phyloP scores from a whole-genome alignment of 2,113 vertebrate species.

The Callipepla californica region DNA sequence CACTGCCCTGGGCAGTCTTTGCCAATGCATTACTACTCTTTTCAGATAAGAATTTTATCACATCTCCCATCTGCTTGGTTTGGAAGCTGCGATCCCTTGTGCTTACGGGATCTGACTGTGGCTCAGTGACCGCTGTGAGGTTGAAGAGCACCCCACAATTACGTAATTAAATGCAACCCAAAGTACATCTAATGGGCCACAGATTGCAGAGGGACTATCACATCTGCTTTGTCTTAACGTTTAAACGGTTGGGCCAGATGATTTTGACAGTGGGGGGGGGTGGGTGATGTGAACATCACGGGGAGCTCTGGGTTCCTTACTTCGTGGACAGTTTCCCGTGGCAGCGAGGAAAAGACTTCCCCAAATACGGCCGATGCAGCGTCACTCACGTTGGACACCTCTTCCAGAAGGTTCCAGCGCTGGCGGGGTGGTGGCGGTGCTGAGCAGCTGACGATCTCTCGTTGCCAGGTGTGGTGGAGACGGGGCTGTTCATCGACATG shows the following conservation, averaged over 20 bases:
- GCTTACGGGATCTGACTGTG: neutral
- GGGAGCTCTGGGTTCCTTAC: neutral
- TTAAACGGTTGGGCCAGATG: neutral
- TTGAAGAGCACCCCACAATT: neutral
- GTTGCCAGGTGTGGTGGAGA: slow-evolving; percentile 93
- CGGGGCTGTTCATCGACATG: slow-evolving; percentile 95
- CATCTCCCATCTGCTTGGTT: neutral
- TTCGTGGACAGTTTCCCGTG: neutral
- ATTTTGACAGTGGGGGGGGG: neutral
- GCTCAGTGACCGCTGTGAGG: neutral
- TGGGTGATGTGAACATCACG: accelerated
- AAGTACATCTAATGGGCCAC: neutral
- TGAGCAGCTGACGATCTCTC: neutral
- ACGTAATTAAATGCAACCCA: neutral
- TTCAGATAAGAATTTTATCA: no score
- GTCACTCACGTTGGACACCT: neutral
- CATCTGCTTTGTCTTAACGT: neutral
- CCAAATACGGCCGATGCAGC: accelerated
- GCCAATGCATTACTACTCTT: no score
- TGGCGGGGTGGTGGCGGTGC: no score
- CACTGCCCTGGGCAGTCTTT: no score
- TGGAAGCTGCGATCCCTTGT: neutral
- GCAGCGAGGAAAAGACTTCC: neutral
- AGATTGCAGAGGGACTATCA: neutral
- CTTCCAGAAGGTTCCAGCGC: accelerated